Percentiles rank a stretch among this genome's conserved stretches.
Evolutionary conservation across 2,888 invertebrate genomes (phyloP).

Genomic region (Rotaria sp.): DNA sequence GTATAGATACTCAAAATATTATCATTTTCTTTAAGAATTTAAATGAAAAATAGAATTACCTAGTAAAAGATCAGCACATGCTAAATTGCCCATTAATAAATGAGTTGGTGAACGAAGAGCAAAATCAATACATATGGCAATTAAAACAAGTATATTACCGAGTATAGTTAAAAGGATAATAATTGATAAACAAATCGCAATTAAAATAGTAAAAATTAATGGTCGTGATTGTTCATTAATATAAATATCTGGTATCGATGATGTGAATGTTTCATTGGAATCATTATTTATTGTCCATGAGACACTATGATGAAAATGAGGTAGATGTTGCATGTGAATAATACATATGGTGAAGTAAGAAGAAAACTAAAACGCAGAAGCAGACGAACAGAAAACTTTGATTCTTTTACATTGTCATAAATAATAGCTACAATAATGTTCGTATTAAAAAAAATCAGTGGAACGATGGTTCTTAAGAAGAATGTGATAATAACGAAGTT

Average conservation of each 20-base stretch:
- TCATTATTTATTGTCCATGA: background rate
- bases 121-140: conserved; percentile 57
- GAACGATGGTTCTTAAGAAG: background rate
- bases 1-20: background rate
- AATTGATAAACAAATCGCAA: conserved; percentile 50
- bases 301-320: background rate
- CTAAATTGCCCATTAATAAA: conserved; percentile 65
- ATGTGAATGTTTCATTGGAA: background rate
- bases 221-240: background rate
- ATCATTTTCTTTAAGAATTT: background rate
- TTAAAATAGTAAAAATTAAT: conserved; percentile 21
- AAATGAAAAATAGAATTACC: conserved; percentile 49
- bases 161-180: conserved; percentile 57
- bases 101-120: conserved; percentile 61
- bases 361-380: background rate
- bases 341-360: background rate
- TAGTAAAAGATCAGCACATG: conserved; percentile 64
- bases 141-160: conserved; percentile 59
- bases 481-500: background rate
- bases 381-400: background rate
- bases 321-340: background rate
- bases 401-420: background rate
- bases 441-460: background rate
- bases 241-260: background rate
- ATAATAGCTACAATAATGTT: background rate